phyloP scores from a whole-genome alignment of 2,113 vertebrate species.

The Neogobius melanostomus region DNA sequence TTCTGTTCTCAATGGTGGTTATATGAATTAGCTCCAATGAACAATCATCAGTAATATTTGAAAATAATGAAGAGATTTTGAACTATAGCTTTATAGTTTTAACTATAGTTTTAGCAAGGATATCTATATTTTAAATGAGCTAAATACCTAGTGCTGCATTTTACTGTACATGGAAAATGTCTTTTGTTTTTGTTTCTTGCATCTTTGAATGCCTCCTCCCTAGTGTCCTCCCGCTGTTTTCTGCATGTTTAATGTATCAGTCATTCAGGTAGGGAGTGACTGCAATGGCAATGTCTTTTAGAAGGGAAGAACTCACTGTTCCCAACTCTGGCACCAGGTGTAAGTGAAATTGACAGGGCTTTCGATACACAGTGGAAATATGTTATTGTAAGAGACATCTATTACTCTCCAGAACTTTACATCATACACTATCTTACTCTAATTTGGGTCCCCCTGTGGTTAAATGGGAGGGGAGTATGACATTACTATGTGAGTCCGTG shows the following conservation, averaged over 20 bases:
- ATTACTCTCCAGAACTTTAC: conserved; percentile 77
- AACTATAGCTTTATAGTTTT: not conserved
- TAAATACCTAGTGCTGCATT: conserved; percentile 21
- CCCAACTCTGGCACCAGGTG: conserved; percentile 59
- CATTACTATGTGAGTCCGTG: conserved; percentile 34
- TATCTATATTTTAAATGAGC: not conserved
- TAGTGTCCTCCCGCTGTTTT: conserved; percentile 69
- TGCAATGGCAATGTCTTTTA: conserved; percentile 70
- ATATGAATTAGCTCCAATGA: not conserved
- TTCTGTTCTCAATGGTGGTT: conserved; percentile 9
- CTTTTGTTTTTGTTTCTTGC: conserved; percentile 54
- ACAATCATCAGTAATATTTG: not conserved
- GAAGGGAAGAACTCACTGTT: conserved; percentile 61
- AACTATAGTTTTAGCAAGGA: too few species aligned
- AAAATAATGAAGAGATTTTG: not conserved
- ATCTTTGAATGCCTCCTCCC: conserved; percentile 70
- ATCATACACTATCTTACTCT: conserved; percentile 73
- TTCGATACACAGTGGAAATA: conserved; percentile 64
- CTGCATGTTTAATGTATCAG: conserved; percentile 77
- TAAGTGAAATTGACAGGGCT: conserved; percentile 78
- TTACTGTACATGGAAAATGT: conserved; percentile 42
- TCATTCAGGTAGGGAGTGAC: conserved; percentile 76
- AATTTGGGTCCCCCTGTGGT: conserved; percentile 68
- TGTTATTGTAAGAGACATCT: conserved; percentile 76
- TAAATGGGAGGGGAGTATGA: conserved; percentile 50